Base-by-base conservation (phyloP, 2,888 invertebrate species). In the Diogma glabrata region DNA sequence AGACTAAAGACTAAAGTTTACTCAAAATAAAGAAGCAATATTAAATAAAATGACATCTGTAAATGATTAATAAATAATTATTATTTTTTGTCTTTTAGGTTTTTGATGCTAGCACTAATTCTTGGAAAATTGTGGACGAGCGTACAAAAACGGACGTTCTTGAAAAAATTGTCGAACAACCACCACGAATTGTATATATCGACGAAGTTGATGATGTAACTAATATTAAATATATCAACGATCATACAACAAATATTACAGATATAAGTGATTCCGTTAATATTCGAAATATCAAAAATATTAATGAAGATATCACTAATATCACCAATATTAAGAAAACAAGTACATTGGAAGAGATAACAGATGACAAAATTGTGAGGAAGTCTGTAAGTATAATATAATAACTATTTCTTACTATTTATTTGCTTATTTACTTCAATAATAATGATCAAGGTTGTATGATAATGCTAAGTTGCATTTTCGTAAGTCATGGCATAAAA, bases 151-250 rank as follows among this genome's bases (percentile, higher is more conserved):
- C 70, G 17, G 70, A 70, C 61, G 69, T 70, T 38, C 63, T 69
- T 54, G 70, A 70, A 59, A 69, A 69, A 61, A 70, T 69, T 55
- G 64, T 67, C 33, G 69, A 70, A 56, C 54, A 63, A 22, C 68
- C 67, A 23, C 65, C 64, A 52, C 66, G 68, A 59, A 14, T 8
- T 4, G 22, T 48, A 24, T 67, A 64, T 56, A 63, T 71, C 47
- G 68, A 67, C 54, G 66, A 71, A 55, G 64, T 64, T 59, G 70
- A 66, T 12, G 72, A 73, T 58, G 67, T 72, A 51, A 66, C 70
- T 51, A 64, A 67, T 55, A 68, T 70, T 40, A 20, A 20, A 48
- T 19, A 48, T 48, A 48, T 48, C 22, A 48, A 30, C 20, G 48
- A 48, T 48, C 30, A 48, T 48, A 23, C 17, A 19, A 63, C 64